phyloP scores from a whole-genome alignment of 1,140 invertebrate genomes.

The Panagrolaimus sp. region DNA sequence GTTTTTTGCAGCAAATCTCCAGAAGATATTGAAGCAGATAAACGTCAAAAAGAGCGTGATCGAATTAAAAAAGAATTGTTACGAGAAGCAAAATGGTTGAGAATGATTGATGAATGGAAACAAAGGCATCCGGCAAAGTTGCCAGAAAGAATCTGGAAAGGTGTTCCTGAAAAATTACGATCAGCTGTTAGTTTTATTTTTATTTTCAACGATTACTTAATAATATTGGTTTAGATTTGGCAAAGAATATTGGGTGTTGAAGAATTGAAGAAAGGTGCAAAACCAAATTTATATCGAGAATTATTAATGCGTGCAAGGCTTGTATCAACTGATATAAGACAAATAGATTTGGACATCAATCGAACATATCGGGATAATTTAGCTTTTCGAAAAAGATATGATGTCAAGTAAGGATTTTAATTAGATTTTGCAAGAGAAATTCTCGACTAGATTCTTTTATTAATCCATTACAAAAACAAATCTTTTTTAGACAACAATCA shows the following conservation, averaged over 20 bases:
- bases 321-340: conserved; percentile 90
- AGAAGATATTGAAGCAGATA: conserved; percentile 22
- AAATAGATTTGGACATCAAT: conserved; percentile 98
- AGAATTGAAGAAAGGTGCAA: conserved; percentile 35
- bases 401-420: conserved; percentile 69
- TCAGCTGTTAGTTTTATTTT: conserved; percentile 72
- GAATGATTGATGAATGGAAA: conserved; percentile 81
- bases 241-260: conserved; percentile 42
- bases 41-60: conserved; percentile 1
- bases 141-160: conserved; percentile 79
- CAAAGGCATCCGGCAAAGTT: conserved; percentile 63
- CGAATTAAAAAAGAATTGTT: conserved; percentile 63
- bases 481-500: conserved; percentile 72
- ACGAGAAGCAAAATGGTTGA: conserved; percentile 92
- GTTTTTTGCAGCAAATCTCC: conserved; percentile 57
- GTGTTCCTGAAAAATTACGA: conserved; percentile 85
- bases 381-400: conserved; percentile 87
- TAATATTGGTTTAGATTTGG: conserved; percentile 52
- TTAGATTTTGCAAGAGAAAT: conserved; percentile 16
- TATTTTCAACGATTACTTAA: conserved; percentile 68
- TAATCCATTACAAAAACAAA: neutral
- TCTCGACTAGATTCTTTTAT: neutral
- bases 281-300: conserved; percentile 64
- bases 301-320: conserved; percentile 79
- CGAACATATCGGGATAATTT: conserved; percentile 94